Conservation (phyloP, 2,888 invertebrate genomes). For the Ornithoptera alexandrae region DNA sequence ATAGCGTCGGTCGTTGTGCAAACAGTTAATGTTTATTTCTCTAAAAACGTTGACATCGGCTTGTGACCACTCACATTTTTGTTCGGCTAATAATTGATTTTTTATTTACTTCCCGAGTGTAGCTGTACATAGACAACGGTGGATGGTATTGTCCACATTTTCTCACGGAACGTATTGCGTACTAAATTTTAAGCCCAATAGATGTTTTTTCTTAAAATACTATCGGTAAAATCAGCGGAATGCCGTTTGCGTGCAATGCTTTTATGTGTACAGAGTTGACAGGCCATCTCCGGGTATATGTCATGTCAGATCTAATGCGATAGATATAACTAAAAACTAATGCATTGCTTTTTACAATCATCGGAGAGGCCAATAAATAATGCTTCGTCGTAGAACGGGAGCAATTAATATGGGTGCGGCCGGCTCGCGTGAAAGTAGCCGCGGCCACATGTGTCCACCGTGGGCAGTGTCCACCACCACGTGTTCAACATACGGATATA, state of each 20-base stretch:
- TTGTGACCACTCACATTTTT: constrained; percentile 72
- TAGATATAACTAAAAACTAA: constrained; percentile 75
- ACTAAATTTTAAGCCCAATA: constrained; percentile 24
- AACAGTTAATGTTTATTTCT: constrained; percentile 78
- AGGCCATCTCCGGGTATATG: constrained; percentile 51
- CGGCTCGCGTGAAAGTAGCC: constrained; percentile 74
- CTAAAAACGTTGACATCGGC: constrained; percentile 73
- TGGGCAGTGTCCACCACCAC: constrained; percentile 36
- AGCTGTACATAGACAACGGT: constrained; percentile 61
- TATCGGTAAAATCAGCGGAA: constrained; percentile 47
- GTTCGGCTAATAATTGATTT: constrained; percentile 76
- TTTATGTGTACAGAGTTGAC: constrained; percentile 20
- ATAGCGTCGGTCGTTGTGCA: constrained; percentile 74
- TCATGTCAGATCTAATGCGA: constrained; percentile 72
- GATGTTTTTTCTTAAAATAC: constrained; percentile 46
- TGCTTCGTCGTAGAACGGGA: constrained; percentile 77
- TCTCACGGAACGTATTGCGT: constrained; percentile 52
- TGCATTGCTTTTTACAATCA: constrained; percentile 78
- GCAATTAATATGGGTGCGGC: constrained; percentile 79
- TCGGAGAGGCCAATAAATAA: constrained; percentile 75
- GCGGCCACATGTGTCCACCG: constrained; percentile 60
- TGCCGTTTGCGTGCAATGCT: constrained; percentile 23
- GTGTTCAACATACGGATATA: constrained; percentile 29
- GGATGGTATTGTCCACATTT: constrained; percentile 57
- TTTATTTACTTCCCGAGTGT: constrained; percentile 70